These are phyloP conservation scores for Conchocele bisecta DNA, from an alignment of 2,888 invertebrate genomes.

Conservation along the genomic window DNA sequence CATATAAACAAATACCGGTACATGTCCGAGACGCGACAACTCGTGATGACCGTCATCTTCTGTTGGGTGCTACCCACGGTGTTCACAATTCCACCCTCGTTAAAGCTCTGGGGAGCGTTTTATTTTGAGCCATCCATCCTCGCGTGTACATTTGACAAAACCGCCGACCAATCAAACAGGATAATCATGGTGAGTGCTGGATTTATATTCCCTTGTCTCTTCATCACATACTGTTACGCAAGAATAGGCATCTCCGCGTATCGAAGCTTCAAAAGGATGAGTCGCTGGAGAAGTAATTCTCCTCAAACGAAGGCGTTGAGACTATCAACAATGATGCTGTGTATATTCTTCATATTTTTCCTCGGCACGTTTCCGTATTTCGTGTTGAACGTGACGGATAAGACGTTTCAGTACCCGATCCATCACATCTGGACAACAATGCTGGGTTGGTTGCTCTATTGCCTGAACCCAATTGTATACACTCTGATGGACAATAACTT, in stretches of 20 bases:
- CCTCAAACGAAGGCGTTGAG: slow-evolving; percentile 69
- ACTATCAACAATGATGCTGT: slow-evolving; percentile 76
- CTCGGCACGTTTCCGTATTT: slow-evolving; percentile 75
- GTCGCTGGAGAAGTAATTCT: slow-evolving; percentile 63
- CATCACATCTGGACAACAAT: slow-evolving; percentile 75
- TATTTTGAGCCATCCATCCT: slow-evolving; percentile 67
- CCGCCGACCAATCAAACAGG: slow-evolving; percentile 68
- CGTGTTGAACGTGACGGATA: slow-evolving; percentile 68
- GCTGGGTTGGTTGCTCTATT: slow-evolving; percentile 72
- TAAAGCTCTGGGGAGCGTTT: slow-evolving; percentile 70
- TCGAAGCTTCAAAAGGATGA: slow-evolving; percentile 63
- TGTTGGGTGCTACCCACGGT: slow-evolving; percentile 70
- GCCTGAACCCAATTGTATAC: slow-evolving; percentile 74
- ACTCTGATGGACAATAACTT: slow-evolving; percentile 75
- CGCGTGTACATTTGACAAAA: slow-evolving; percentile 70
- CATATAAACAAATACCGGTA: slow-evolving; percentile 66
- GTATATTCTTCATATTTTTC: slow-evolving; percentile 74
- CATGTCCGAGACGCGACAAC: slow-evolving; percentile 59
- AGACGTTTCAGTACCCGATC: slow-evolving; percentile 62
- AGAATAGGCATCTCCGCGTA: slow-evolving; percentile 73
- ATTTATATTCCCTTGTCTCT: slow-evolving; percentile 73
- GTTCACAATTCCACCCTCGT: slow-evolving; percentile 68
- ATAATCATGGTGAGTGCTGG: slow-evolving; percentile 69
- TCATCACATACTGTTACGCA: slow-evolving; percentile 72
- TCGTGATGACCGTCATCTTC: slow-evolving; percentile 58